A percentile compares a stretch with the other conserved stretches of the same genome.
Conservation (phyloP, 2,113 vertebrate genomes). For the Alaudala cheleensis region DNA sequence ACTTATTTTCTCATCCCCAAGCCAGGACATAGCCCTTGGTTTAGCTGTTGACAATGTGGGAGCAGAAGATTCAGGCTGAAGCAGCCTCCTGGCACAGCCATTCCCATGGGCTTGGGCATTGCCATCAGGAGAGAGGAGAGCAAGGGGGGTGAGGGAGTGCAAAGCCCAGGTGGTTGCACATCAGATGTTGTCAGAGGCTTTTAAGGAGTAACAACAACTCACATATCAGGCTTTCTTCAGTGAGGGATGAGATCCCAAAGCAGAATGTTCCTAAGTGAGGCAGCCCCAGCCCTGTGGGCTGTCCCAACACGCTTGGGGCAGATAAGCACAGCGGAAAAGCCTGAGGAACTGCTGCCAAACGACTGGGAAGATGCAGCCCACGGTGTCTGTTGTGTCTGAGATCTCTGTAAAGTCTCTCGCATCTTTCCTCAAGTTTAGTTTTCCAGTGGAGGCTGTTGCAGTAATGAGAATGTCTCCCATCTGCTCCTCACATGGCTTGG, state of each 20-base stretch:
- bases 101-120: rapidly evolving
- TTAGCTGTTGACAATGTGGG: background rate
- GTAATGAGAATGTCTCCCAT: conserved; percentile 61
- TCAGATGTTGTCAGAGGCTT: background rate
- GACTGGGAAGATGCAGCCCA: conserved; percentile 45
- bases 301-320: background rate
- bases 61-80: background rate
- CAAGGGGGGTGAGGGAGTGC: background rate
- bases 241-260: background rate
- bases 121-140: background rate
- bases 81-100: background rate
- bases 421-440: conserved; percentile 58
- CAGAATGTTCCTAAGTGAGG: background rate
- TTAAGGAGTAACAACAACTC: background rate
- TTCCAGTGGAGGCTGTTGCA: conserved; percentile 43
- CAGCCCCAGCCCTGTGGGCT: background rate
- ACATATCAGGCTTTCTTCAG: rapidly evolving
- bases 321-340: background rate
- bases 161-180: background rate
- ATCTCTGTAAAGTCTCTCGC: conserved; percentile 53
- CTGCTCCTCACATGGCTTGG: conserved; percentile 58
- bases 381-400: conserved; percentile 54
- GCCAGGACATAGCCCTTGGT: background rate
- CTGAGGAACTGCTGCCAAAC: background rate
- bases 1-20: background rate